Evolutionary conservation across 2,888 invertebrate species (phyloP).

Genomic region (Morinoia aosen): DNA sequence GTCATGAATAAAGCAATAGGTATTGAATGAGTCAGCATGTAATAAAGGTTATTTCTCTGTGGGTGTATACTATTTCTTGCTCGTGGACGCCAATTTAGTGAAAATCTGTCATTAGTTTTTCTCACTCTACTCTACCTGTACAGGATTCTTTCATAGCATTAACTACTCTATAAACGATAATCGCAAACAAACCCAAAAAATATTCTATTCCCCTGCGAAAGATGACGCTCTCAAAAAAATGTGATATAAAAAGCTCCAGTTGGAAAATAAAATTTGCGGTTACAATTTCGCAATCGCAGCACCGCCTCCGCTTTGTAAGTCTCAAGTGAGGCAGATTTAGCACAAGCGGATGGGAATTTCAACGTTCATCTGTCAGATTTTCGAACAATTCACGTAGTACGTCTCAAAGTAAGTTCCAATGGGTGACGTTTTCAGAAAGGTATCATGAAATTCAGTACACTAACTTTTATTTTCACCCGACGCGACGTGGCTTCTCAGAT

Average conservation of each 20-base stretch:
- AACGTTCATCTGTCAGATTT: too few relatives aligned
- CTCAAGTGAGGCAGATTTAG: too few relatives aligned
- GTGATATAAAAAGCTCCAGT: background rate
- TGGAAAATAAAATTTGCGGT: background rate
- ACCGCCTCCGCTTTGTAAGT: too few relatives aligned
- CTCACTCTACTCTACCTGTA: background rate
- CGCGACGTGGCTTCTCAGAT: background rate
- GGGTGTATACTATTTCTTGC: background rate
- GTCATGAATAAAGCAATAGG: too few relatives aligned
- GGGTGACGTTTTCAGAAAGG: background rate
- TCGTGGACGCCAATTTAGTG: background rate
- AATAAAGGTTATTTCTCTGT: background rate
- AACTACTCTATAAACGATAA: background rate
- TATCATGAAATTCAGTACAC: background rate
- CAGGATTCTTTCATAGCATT: background rate
- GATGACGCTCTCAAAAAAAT: background rate
- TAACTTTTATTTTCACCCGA: background rate
- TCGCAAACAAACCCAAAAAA: background rate
- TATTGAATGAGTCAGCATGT: background rate
- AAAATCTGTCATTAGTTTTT: background rate
- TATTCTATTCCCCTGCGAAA: background rate
- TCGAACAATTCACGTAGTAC: too few relatives aligned
- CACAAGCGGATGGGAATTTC: too few relatives aligned
- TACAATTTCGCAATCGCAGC: too few relatives aligned
- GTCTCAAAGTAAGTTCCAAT: too few relatives aligned